Evolutionary conservation across 30 jellyfish, hydroid and myxozoan species (phyloP), one percentile per base, ranked within the genome.

Genomic region (Cassiopea xamachana): DNA sequence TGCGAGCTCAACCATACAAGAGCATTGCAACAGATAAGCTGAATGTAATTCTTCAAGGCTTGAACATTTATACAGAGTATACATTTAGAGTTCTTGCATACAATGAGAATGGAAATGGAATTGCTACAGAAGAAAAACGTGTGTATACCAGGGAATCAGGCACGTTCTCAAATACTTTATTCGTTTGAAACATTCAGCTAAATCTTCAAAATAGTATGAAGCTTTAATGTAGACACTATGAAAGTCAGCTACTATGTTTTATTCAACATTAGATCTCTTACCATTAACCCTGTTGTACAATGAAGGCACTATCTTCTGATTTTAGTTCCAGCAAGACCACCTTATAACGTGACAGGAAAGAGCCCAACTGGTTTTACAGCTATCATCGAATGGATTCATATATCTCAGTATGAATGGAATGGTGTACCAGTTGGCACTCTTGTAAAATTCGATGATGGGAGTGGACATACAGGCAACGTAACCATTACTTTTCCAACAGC

Each of bases 291-390:
- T 27, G 39, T 27, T 27, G 39, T 27, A 27, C 39, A 27, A 27
- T 27, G 39, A 27, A 27, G 39, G 39, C 39, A 27, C 39, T 27
- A 27, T 27, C 39, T 27, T 27, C 39, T 27, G 39, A 27, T 27
- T 27, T 27, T 81, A 92, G 98, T 79, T 18, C 98, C 98, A 45
- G 83, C 90, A 46, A 71, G 70, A 81, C 98, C 98, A n/a, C 98
- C 98, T 55, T 12, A 58, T 18, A 16, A 48, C 50, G 81, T 92
- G 73, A 48, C 86, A 2, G 93, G 91, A 18, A 72, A 39, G 1
- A 84, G 90, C 6, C 69, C 89, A 14, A 62, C 93, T 1, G 95
- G 90, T 8, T 75, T 60, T 55, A 61, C 96, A 6, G 89, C 83
- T 18, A 86, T 75, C 19, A 83, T 86, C 44, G 86, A 86, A 43